phyloP scores from a whole-genome alignment of 2,113 vertebrate genomes.

The Eleginops maclovinus region DNA sequence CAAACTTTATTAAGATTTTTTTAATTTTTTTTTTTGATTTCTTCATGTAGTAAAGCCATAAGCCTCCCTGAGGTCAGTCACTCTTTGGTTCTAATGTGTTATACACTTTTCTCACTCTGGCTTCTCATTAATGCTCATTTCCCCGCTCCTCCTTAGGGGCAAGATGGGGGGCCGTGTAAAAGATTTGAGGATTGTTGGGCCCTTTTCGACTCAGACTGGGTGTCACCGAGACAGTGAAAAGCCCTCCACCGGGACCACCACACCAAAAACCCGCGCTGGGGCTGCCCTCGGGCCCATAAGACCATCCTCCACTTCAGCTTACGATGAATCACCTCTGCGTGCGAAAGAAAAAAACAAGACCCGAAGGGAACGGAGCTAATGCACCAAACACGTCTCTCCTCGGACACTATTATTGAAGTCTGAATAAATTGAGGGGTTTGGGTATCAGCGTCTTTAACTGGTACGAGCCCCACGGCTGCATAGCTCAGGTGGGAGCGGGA shows the following conservation, averaged over 20 bases:
- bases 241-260: slow-evolving; percentile 87
- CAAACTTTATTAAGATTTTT: too few relatives aligned
- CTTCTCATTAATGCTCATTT: slow-evolving; percentile 74
- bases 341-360: slow-evolving; percentile 86
- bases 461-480: slow-evolving; percentile 1
- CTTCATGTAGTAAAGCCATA: too few relatives aligned
- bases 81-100: background rate
- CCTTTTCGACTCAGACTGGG: slow-evolving; percentile 76
- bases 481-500: background rate
- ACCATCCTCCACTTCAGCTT: slow-evolving; percentile 92
- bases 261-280: slow-evolving; percentile 93
- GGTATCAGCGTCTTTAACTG: background rate
- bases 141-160: slow-evolving; percentile 73
- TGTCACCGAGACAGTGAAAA: slow-evolving; percentile 75
- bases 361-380: slow-evolving; percentile 32
- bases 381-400: background rate
- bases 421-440: background rate
- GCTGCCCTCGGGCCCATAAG: slow-evolving; percentile 95
- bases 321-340: slow-evolving; percentile 97
- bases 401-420: too few relatives aligned
- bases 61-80: too few relatives aligned
- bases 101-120: background rate
- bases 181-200: slow-evolving; percentile 80
- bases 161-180: slow-evolving; percentile 86
- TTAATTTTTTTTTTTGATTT: too few relatives aligned